Evolutionary conservation across 2,888 invertebrate species (phyloP), one percentile per base, ranked within the genome.

Genomic region (Xanthia icteritia): DNA sequence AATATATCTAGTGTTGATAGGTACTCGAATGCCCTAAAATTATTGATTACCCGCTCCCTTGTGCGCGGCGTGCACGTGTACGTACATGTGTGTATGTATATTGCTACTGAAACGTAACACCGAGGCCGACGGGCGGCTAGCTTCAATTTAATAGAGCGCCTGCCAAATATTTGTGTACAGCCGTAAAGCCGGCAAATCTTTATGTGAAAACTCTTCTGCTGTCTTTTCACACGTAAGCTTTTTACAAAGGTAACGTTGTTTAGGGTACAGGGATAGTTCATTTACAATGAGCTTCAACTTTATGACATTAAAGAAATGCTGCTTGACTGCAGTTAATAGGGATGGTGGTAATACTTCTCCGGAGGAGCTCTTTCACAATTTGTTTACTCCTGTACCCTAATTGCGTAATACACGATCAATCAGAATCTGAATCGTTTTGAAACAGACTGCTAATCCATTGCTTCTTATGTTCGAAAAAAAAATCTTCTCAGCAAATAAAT

Each of bases 111-210:
- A 81, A 79, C 45, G 36, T 66, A 54, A 79, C 74, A 79, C 79
- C 58, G 45, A 81, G 74, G 74, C 39, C 64, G 51, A 5, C 42
- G 39, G 31, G 27, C 31, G 9, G 45, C n/a, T 20, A 13, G 42
- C 23, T 65, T 65, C 65, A 79, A 79, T 79, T 72, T 82, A 79
- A 60, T 79, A 79, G 51, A 78, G 78, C 75, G 66, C 13, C 31
- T 42, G 31, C 2, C 66, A 82, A 77, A 82, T 82, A 82, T 82
- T 76, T 82, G 66, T 51, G 15, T 20, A 56, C 54, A 56, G 11
- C 11, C n/a, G n/a, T 51, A 54, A 51, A 48, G 15, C 6, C 2
- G 6, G 42, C 23, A 15, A 39, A 58, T 36, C 63, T 42, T 23
- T 48, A 2, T 42, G 27, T 64, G 23, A 39, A 64, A 42, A 8